Evolutionary conservation across 1,140 invertebrate species (phyloP).

Genomic region (Leptestheria dahalacensis): DNA sequence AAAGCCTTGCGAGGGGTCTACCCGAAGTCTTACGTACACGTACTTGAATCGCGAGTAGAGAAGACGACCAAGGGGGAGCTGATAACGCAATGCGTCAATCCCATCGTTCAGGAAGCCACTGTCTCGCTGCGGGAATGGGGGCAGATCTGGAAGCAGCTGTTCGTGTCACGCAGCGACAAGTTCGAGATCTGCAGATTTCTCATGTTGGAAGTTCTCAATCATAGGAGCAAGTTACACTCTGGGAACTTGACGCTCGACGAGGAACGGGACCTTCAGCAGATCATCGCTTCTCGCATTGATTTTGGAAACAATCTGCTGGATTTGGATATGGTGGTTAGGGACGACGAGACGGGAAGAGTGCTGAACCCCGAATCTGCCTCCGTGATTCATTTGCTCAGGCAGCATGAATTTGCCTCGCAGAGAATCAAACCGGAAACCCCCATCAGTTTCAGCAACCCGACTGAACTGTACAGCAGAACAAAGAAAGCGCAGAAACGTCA

Average conservation of each 20-base stretch:
- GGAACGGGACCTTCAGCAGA: conserved; percentile 62
- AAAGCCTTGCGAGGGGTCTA: conserved; percentile 53
- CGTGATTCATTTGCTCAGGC: conserved; percentile 56
- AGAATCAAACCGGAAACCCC: conserved; percentile 43
- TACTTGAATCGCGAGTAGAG: conserved; percentile 46
- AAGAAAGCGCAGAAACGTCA: conserved; percentile 22
- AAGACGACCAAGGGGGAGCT: conserved; percentile 31
- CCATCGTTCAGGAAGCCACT: conserved; percentile 69
- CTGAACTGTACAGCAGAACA: background rate
- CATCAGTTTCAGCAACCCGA: conserved; percentile 24
- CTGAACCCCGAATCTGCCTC: conserved; percentile 59
- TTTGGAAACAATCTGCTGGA: conserved; percentile 58
- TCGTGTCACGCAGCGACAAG: conserved; percentile 47
- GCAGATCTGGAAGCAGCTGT: conserved; percentile 64
- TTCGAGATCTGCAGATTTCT: conserved; percentile 59
- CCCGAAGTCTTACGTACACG: conserved; percentile 63
- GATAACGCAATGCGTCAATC: conserved; percentile 13
- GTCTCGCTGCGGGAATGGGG: conserved; percentile 82
- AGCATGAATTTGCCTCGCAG: conserved; percentile 53
- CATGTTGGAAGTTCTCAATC: conserved; percentile 62
- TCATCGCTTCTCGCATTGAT: conserved; percentile 72
- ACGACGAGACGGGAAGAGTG: conserved; percentile 60
- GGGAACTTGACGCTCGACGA: conserved; percentile 77
- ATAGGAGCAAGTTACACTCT: conserved; percentile 63
- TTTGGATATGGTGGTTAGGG: conserved; percentile 63